phyloP scores from a whole-genome alignment of 2,113 vertebrate species.

The Xyliphius kryptos region DNA sequence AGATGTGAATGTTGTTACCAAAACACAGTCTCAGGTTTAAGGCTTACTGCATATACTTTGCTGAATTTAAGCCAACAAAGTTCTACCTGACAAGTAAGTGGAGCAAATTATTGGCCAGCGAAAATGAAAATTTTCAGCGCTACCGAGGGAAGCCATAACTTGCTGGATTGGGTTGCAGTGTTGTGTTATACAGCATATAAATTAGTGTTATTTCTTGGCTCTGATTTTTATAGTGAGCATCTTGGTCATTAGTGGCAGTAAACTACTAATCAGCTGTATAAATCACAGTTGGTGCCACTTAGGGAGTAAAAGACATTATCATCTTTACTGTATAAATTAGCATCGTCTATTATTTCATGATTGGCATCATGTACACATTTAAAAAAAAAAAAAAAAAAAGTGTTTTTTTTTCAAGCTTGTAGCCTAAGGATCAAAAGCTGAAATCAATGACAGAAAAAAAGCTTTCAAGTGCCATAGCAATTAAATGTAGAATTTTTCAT shows the following conservation, averaged over 20 bases:
- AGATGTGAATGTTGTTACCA: background rate
- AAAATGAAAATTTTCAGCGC: constrained; percentile 3
- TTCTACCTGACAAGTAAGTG: constrained; percentile 1
- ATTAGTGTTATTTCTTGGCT: constrained; percentile 34
- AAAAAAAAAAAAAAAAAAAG: too few species aligned
- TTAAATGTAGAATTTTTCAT: constrained; percentile 27
- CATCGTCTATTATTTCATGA: constrained; percentile 36
- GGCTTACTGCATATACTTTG: background rate
- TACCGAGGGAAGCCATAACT: constrained; percentile 3
- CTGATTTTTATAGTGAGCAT: constrained; percentile 25
- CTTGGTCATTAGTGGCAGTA: constrained; percentile 29
- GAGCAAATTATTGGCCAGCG: background rate
- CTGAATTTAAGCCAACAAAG: background rate
- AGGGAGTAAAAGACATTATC: constrained; percentile 30
- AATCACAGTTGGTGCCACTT: constrained; percentile 12
- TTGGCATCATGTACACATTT: constrained; percentile 24
- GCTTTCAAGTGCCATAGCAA: constrained; percentile 10
- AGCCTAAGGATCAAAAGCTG: constrained; percentile 8
- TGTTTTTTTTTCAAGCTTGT: background rate
- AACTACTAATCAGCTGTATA: constrained; percentile 25
- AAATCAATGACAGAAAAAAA: constrained; percentile 12
- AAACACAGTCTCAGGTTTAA: background rate
- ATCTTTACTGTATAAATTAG: constrained; percentile 30
- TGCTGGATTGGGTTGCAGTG: constrained; percentile 15
- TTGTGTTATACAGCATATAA: constrained; percentile 26